A percentile compares a stretch with the other conserved stretches of the same genome.
phyloP scores from a whole-genome alignment of 2,888 invertebrate genomes.

The Perizoma flavofasciatum region DNA sequence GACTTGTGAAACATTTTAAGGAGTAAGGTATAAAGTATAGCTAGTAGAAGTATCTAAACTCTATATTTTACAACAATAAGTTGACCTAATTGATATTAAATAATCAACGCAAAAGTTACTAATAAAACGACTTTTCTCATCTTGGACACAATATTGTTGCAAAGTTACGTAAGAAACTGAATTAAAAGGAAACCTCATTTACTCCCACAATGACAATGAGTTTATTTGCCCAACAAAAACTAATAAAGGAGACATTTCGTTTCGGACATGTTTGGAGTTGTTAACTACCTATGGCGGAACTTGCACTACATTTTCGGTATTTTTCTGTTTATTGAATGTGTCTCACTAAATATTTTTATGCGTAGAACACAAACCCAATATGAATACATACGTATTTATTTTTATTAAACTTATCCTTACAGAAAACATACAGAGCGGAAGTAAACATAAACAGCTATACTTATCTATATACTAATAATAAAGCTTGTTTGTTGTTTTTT shows the following conservation, averaged over 20 bases:
- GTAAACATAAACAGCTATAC: too few species aligned
- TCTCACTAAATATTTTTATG: neutral
- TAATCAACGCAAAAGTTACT: constrained; percentile 22
- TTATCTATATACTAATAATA: too few species aligned
- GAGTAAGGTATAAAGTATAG: too few species aligned
- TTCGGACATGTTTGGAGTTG: constrained; percentile 54
- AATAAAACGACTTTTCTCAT: constrained; percentile 26
- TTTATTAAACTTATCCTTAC: too few species aligned
- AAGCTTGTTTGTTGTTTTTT: too few species aligned
- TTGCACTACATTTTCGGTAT: constrained; percentile 10
- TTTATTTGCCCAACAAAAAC: constrained; percentile 54
- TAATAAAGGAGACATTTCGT: constrained; percentile 57
- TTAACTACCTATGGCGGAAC: constrained; percentile 23
- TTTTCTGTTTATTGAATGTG: constrained; percentile 10
- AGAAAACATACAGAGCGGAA: too few species aligned
- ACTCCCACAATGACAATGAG: constrained; percentile 49
- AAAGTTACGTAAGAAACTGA: constrained; percentile 46
- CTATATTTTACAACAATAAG: too few species aligned
- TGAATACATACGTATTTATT: too few species aligned
- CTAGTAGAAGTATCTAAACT: too few species aligned
- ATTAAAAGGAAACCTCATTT: constrained; percentile 42
- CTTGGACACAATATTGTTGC: constrained; percentile 27
- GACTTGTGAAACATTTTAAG: too few species aligned
- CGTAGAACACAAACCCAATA: too few species aligned
- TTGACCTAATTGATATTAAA: neutral